Conservation (phyloP, 2,797 vertebrate species). For the Atherinosoma microstoma region DNA sequence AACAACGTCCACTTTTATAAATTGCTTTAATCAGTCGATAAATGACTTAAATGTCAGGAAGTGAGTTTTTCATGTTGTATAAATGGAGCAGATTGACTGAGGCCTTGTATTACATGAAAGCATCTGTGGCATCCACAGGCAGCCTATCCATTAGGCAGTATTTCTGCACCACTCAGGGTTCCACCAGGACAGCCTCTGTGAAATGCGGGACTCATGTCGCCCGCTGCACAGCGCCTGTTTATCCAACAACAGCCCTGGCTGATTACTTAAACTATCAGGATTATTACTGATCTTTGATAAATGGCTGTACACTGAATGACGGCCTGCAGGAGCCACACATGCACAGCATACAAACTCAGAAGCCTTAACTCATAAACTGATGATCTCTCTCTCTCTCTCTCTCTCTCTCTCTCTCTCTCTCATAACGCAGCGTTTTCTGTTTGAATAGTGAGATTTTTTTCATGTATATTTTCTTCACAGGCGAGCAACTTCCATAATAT, state of each 20-base stretch:
- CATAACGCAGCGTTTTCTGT: conserved; percentile 20
- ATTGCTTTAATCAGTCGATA: conserved; percentile 10
- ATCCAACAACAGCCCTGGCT: conserved; percentile 35
- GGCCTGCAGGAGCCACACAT: neutral
- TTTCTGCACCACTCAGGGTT: conserved; percentile 40
- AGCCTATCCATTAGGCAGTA: conserved; percentile 46
- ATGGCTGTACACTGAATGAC: neutral
- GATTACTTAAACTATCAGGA: conserved; percentile 34
- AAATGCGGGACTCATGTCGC: conserved; percentile 34
- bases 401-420: neutral
- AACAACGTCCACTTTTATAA: neutral
- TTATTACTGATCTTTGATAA: conserved; percentile 37
- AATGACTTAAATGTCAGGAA: conserved; percentile 20
- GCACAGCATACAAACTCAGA: neutral
- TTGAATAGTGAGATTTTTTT: conserved; percentile 37
- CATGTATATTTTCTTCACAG: conserved; percentile 49
- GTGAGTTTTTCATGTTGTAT: conserved; percentile 24
- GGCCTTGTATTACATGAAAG: conserved; percentile 47
- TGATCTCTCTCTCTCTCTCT: neutral
- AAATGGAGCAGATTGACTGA: conserved; percentile 50
- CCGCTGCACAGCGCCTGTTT: conserved; percentile 41
- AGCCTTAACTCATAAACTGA: conserved; percentile 6
- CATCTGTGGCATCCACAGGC: conserved; percentile 57
- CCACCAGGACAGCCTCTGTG: conserved; percentile 35
- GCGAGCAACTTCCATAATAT: conserved; percentile 54